Evolutionary conservation across 2,888 invertebrate species (phyloP).

Genomic region (Dolichopus griseipennis): DNA sequence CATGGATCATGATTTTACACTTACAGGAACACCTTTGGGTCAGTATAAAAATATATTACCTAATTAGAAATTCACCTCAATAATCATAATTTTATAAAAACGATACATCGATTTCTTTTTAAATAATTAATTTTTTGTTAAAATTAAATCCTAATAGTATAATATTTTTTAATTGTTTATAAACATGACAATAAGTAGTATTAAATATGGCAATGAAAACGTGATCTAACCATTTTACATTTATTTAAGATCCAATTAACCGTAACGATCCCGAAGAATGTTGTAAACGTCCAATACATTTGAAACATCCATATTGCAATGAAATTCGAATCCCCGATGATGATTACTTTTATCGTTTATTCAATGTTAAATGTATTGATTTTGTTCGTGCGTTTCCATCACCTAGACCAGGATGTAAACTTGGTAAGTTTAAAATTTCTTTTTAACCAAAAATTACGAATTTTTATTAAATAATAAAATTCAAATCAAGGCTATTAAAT

Average conservation of each 20-base stretch:
- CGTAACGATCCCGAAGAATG: conserved; percentile 88
- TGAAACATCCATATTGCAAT: conserved; percentile 84
- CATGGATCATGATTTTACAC: conserved; percentile 88
- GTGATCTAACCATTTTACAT: neutral
- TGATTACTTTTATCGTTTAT: conserved; percentile 81
- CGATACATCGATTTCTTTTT: too few relatives aligned
- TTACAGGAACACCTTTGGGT: conserved; percentile 83
- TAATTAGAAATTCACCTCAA: too few relatives aligned
- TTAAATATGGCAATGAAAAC: too few relatives aligned
- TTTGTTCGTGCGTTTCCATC: conserved; percentile 85
- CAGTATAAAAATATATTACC: conserved; percentile 29
- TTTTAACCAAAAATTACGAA: too few relatives aligned
- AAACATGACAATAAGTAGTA: too few relatives aligned
- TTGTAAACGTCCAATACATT: conserved; percentile 69
- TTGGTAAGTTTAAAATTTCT: conserved; percentile 49
- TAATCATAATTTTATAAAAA: too few relatives aligned
- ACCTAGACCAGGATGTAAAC: conserved; percentile 75
- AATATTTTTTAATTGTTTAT: too few relatives aligned
- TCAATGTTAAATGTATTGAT: conserved; percentile 78
- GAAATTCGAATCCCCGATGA: conserved; percentile 82
- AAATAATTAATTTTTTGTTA: too few relatives aligned
- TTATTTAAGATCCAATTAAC: conserved; percentile 61
- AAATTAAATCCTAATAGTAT: too few relatives aligned
- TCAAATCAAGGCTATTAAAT: too few relatives aligned
- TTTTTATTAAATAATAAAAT: too few relatives aligned